These are phyloP conservation scores for Macrophya annulata DNA, from an alignment of 2,888 invertebrate species.

Conservation along the genomic window DNA sequence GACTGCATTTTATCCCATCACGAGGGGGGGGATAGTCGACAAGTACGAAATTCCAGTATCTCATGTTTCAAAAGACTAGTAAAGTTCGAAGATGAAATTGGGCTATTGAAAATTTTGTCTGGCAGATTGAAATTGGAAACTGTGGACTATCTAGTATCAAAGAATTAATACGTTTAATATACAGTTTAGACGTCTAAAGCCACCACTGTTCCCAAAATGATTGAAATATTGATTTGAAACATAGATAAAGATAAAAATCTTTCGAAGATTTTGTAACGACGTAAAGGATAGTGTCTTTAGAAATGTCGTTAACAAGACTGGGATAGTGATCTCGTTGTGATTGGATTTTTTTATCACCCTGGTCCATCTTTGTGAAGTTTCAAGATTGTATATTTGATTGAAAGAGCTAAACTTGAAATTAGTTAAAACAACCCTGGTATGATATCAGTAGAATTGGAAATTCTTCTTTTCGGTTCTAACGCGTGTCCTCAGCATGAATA, in stretches of 20 bases:
- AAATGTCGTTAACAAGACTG: conserved; percentile 22
- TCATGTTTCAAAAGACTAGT: too few relatives aligned
- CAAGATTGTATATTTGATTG: conserved; percentile 10
- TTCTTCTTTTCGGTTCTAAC: background rate
- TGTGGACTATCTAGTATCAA: too few relatives aligned
- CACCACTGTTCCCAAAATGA: background rate
- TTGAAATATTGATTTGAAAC: conserved; percentile 9
- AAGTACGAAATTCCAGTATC: too few relatives aligned
- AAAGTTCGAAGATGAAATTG: too few relatives aligned
- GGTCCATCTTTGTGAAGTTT: background rate
- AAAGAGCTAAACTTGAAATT: conserved; percentile 1
- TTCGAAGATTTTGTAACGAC: conserved; percentile 16
- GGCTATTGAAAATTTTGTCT: too few relatives aligned
- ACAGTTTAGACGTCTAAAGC: background rate
- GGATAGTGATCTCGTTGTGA: conserved; percentile 24
- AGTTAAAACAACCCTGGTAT: background rate
- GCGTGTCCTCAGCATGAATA: background rate
- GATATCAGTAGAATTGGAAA: background rate
- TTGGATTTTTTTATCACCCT: conserved; percentile 22
- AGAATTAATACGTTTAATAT: too few relatives aligned
- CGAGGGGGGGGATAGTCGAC: too few relatives aligned
- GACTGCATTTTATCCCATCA: too few relatives aligned
- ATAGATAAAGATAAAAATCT: background rate
- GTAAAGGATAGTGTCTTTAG: conserved; percentile 14
- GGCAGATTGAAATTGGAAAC: too few relatives aligned